phyloP scores from a whole-genome alignment of 2,113 vertebrate species.

The Ochotona curzoniae region DNA sequence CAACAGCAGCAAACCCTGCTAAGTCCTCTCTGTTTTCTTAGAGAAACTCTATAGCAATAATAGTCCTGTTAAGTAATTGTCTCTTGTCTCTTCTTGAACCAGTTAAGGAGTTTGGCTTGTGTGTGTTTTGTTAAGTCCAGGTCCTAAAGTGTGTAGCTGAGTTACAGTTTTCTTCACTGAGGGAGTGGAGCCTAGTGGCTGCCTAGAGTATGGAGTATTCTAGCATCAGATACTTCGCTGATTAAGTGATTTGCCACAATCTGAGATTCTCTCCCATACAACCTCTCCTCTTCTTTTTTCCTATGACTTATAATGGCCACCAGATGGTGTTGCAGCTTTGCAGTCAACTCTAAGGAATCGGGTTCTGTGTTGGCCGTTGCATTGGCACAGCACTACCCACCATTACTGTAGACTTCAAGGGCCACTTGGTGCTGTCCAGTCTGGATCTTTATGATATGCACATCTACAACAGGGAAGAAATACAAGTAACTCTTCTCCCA shows the following conservation, averaged over 20 bases:
- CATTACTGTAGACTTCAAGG: too few species aligned
- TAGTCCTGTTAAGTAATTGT: not conserved
- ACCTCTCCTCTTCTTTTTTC: not conserved
- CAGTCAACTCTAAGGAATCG: accelerated
- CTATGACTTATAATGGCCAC: not conserved
- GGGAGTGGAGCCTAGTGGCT: too few species aligned
- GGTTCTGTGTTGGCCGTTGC: not conserved
- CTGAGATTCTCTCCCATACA: too few species aligned
- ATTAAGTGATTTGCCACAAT: not conserved
- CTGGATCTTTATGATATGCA: constrained; percentile 22
- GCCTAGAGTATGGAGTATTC: not conserved
- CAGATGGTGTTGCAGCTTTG: constrained; percentile 45
- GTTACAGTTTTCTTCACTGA: too few species aligned
- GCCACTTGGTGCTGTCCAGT: not conserved
- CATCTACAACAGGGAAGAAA: constrained; percentile 33
- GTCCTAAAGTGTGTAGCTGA: too few species aligned
- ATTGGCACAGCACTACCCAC: too few species aligned
- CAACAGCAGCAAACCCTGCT: not conserved
- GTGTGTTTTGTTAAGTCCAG: too few species aligned
- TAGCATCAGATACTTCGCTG: not conserved
- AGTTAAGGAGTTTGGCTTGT: constrained; percentile 26
- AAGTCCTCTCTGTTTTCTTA: too few species aligned
- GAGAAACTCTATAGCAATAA: not conserved
- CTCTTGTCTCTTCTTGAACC: not conserved
- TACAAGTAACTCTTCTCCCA: too few species aligned